Evolutionary conservation across 2,888 invertebrate species (phyloP), one percentile per base, ranked within the genome.

Genomic region (Meghimatium bilineatum): DNA sequence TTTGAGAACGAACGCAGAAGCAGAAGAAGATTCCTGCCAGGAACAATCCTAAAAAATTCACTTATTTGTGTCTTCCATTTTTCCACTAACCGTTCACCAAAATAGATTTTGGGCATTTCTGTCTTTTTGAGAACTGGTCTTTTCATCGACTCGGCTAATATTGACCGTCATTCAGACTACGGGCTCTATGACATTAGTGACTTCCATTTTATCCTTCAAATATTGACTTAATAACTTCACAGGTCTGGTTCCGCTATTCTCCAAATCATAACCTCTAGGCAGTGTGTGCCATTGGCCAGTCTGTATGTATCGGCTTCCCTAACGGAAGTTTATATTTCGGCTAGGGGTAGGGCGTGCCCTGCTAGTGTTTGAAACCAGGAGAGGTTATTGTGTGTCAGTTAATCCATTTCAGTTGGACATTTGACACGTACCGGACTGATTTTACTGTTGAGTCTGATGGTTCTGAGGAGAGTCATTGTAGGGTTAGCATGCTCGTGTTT

Each of bases 181-280:
- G 26, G 38, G 17, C 12, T 77, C 44, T 17, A 77, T 36, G 44
- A 23, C n/a, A 44, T 77, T 77, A 66, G 77, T 77, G 66, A 77
- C 77, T 77, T 77, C 77, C 12, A 63, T 77, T 77, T 77, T 38
- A 77, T 77, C 66, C 44, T 14, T 44, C 77, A 77, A 77, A 77
- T 77, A 77, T 77, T 77, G 63, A 66, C 77, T 14, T 77, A 60
- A 56, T 29, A 36, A 60, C 60, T 32, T 63, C 1, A 34, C 14
- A 1, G 38, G 20, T 49, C 20, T 29, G 72, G 72, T 49, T n/a
- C 20, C 12, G 32, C n/a, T 63, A 17, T 36, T 20, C 20, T 77
- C 38, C 26, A n/a, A 77, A 77, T 44, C 44, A 66, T 44, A 38
- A 14, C 77, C 5, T 63, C 23, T 29, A 63, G 29, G 38, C 32